A percentile compares a stretch with the other conserved stretches of the same genome.
phyloP scores from a whole-genome alignment of 2,113 vertebrate species.

The Tyto alba region DNA sequence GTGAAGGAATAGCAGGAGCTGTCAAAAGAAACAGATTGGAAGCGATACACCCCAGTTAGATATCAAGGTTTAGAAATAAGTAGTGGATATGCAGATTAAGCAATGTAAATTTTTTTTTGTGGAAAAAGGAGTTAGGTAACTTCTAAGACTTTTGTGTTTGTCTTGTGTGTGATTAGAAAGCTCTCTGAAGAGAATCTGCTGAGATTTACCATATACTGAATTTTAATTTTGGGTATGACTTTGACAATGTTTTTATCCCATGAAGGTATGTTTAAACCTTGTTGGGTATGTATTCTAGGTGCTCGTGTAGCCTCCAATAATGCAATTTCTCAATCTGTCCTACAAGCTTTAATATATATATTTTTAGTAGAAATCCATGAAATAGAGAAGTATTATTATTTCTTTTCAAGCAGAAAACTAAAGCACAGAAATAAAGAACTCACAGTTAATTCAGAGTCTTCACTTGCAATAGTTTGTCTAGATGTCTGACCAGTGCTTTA shows the following conservation, averaged over 20 bases:
- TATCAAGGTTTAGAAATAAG: background rate
- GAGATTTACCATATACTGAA: background rate
- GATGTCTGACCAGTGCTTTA: background rate
- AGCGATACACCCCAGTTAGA: background rate
- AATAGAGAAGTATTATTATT: background rate
- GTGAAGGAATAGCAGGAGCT: background rate
- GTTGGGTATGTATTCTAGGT: background rate
- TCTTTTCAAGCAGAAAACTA: background rate
- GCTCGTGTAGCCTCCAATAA: background rate
- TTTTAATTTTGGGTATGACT: background rate
- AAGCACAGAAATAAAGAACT: background rate
- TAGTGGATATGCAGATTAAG: background rate
- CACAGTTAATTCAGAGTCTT: background rate
- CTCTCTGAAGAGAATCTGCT: background rate
- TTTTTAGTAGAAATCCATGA: background rate
- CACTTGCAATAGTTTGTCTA: background rate
- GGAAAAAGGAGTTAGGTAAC: background rate
- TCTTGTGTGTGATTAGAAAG: background rate
- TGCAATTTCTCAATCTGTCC: background rate
- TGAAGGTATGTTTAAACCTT: background rate
- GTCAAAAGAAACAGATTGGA: background rate
- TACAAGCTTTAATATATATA: background rate
- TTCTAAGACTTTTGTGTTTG: background rate
- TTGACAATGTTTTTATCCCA: background rate
- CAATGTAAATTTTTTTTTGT: background rate